phyloP scores from a whole-genome alignment of 2,797 vertebrate genomes.

The Poeciliopsis presidionis region DNA sequence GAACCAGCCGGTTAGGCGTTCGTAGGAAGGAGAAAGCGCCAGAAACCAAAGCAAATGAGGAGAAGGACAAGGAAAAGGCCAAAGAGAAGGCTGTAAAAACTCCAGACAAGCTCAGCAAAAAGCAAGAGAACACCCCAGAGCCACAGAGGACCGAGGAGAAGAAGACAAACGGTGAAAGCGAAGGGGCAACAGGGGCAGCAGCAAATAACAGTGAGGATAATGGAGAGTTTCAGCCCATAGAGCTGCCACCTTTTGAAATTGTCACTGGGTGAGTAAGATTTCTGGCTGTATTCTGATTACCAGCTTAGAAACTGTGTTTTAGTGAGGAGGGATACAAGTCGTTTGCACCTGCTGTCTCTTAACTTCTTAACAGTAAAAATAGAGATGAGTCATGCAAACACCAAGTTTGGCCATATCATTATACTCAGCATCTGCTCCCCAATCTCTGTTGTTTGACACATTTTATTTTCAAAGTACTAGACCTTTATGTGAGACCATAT shows the following conservation, averaged over 20 bases:
- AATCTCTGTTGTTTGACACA: constrained; percentile 25
- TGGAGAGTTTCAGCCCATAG: constrained; percentile 85
- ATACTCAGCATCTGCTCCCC: constrained; percentile 45
- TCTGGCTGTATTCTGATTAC: constrained; percentile 2
- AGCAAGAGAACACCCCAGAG: constrained; percentile 51
- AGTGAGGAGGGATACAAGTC: constrained; percentile 25
- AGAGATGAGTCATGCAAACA: constrained; percentile 66
- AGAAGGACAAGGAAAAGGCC: constrained; percentile 66
- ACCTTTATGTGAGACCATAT: constrained; percentile 36
- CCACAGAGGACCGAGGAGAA: constrained; percentile 44
- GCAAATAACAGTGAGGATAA: constrained; percentile 70
- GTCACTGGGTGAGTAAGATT: constrained; percentile 88
- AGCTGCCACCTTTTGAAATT: constrained; percentile 94
- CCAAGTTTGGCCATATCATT: constrained; percentile 30
- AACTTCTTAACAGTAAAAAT: constrained; percentile 56
- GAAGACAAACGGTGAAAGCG: constrained; percentile 54
- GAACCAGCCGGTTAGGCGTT: constrained; percentile 60
- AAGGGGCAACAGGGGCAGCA: constrained; percentile 55
- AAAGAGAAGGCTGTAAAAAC: constrained; percentile 60
- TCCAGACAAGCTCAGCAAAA: constrained; percentile 60
- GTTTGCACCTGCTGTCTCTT: constrained; percentile 43
- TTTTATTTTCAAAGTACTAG: constrained; percentile 38
- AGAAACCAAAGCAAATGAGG: constrained; percentile 66
- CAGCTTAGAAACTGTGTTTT: constrained; percentile 6
- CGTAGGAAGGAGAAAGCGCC: constrained; percentile 78